Percentiles rank a stretch among this genome's conserved stretches.
Conservation (phyloP, 2,113 vertebrate genomes). For the Sylvia atricapilla region DNA sequence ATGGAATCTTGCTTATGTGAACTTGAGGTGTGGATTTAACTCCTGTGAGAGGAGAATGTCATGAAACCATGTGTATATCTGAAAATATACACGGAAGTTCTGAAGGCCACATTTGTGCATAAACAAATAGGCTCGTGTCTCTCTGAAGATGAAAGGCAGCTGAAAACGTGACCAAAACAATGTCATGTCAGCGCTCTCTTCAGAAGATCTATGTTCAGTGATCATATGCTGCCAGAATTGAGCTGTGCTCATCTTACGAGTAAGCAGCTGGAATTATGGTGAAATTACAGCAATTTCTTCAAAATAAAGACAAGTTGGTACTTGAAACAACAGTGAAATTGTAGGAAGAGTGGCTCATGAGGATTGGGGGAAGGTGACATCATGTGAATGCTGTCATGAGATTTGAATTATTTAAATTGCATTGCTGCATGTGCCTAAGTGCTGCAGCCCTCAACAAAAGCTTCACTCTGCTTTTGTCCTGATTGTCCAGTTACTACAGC, state of each 20-base stretch:
- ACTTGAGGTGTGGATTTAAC: neutral
- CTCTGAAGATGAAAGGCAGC: neutral
- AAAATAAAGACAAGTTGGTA: neutral
- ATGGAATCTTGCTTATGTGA: neutral
- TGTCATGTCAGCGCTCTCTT: accelerated
- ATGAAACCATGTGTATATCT: neutral
- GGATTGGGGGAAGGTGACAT: neutral
- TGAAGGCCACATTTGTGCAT: neutral
- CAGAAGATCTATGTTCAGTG: neutral
- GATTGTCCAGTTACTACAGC: neutral
- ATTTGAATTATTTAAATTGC: neutral
- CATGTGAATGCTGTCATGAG: neutral
- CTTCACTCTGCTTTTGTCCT: neutral
- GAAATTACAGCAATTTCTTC: neutral
- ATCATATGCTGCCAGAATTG: neutral
- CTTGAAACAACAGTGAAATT: neutral
- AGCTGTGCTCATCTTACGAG: neutral
- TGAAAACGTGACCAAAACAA: neutral
- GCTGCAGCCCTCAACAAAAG: neutral
- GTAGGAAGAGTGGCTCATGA: neutral
- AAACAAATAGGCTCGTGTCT: neutral
- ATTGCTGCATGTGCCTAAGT: neutral
- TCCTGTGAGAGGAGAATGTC: neutral
- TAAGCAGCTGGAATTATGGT: neutral
- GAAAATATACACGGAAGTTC: neutral